These are phyloP conservation scores for Drosophila suzukii DNA, from an alignment of 1,140 invertebrate species.

Conservation along the genomic window DNA sequence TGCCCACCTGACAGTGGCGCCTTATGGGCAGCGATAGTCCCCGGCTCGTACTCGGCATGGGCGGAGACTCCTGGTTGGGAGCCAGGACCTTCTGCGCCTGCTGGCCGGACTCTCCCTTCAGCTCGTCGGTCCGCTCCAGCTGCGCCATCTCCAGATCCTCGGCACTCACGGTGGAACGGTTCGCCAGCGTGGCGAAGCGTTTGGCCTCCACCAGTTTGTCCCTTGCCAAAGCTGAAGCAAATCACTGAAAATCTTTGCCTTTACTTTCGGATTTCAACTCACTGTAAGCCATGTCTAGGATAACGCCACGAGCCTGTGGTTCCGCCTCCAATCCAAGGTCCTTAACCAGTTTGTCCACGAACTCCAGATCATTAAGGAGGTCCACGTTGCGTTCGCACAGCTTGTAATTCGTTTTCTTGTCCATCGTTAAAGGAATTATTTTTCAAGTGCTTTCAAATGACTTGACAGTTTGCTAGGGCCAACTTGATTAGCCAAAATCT, in stretches of 20 bases:
- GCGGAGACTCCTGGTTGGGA: too few relatives aligned
- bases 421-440: not conserved
- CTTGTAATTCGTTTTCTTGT: not conserved
- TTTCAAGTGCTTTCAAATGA: not conserved
- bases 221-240: constrained; percentile 9
- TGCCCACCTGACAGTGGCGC: constrained; percentile 25
- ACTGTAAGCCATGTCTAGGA: constrained; percentile 23
- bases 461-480: not conserved
- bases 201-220: constrained; percentile 14
- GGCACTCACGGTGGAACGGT: too few relatives aligned
- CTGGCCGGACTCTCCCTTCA: too few relatives aligned
- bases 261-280: not conserved
- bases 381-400: constrained; percentile 2
- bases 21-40: constrained; percentile 14
- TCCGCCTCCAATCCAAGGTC: not conserved
- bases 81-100: too few relatives aligned
- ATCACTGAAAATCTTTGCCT: not conserved
- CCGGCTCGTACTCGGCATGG: too few relatives aligned
- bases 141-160: too few relatives aligned
- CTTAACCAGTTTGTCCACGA: not conserved
- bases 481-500: not conserved
- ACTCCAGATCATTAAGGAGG: not conserved
- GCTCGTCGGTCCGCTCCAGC: too few relatives aligned
- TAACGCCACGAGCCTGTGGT: not conserved
- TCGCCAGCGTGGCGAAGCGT: too few relatives aligned